A percentile compares a stretch with the other conserved stretches of the same genome.
phyloP scores from a whole-genome alignment of 2,113 vertebrate genomes.

The Mus spicilegus region DNA sequence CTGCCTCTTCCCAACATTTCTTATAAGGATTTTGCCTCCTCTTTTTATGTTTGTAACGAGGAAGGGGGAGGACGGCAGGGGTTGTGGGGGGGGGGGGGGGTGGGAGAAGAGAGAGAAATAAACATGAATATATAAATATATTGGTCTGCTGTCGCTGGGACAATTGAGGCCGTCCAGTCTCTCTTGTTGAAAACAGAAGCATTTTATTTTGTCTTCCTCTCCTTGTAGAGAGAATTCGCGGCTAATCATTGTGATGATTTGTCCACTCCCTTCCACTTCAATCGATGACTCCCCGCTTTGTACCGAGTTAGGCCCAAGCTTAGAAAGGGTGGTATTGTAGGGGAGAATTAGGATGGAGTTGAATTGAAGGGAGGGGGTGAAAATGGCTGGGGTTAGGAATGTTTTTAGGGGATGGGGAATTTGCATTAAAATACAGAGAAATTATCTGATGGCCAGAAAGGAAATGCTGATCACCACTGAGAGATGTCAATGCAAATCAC shows the following conservation, averaged over 20 bases:
- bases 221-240: conserved; percentile 66
- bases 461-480: conserved; percentile 85
- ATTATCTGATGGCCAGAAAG: conserved; percentile 85
- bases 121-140: background rate
- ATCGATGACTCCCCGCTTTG: conserved; percentile 72
- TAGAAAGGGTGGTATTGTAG: conserved; percentile 70
- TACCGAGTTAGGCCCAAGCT: conserved; percentile 74
- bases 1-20: conserved; percentile 72
- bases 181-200: conserved; percentile 67
- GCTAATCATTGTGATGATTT: conserved; percentile 80
- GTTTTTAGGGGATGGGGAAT: conserved; percentile 83
- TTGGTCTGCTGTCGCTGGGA: conserved; percentile 52
- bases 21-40: conserved; percentile 50
- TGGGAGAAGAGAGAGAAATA: background rate
- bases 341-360: conserved; percentile 75
- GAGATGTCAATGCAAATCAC: conserved; percentile 79
- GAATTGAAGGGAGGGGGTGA: conserved; percentile 76
- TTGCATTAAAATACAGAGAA: conserved; percentile 87
- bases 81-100: background rate
- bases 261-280: conserved; percentile 76
- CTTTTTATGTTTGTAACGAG: background rate
- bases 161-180: conserved; percentile 53
- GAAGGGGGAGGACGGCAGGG: no score
- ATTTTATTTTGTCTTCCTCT: conserved; percentile 65
- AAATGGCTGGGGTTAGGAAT: conserved; percentile 82